Base-by-base conservation (phyloP, 2,888 invertebrate species). In the Psylliodes chrysocephalus region DNA sequence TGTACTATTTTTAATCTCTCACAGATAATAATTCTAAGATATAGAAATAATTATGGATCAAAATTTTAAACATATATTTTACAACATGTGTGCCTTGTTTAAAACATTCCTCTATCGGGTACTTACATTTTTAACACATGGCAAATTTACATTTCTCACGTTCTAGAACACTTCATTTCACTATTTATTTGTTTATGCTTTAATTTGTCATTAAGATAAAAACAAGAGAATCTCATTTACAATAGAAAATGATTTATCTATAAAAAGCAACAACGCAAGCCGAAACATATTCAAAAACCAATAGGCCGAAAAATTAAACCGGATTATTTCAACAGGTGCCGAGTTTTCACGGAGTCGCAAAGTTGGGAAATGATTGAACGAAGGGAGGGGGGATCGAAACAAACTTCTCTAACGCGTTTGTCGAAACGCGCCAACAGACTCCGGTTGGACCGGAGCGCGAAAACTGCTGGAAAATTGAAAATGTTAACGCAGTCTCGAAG, bases 351-450 rank as follows among this genome's bases (percentile, higher is more conserved):
- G n/a, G 19, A 35, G 47, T 15, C 19, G 33, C 53, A 30, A 47
- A n/a, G n/a, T 35, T 47, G 19, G 22, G 14, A 19, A 47, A 12
- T 17, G 30, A 55, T 28, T 25, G 55, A 18, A 19, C n/a, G 35
- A 28, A 17, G 40, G 56, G 49, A 40, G 40, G 38, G 25, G 35
- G 38, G 15, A n/a, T n/a, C n/a, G n/a, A 25, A 12, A 44, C 6
- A 15, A 33, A 59, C 40, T 59, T 49, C 38, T 38, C 40, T 15
- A 12, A 19, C 4, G 40, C 8, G 59, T 28, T 33, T 17, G 30
- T 38, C 12, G 28, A 28, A 59, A 49, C 57, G 49, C 59, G 59
- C 46, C 33, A 51, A 59, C 59, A 59, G 59, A 59, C 59, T 59
- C 59, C 49, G 59, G 49, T 59, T 40, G 28, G 28, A 59, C 49